Evolutionary conservation across 2,113 vertebrate species (phyloP).

Genomic region (Leptosomus discolor): DNA sequence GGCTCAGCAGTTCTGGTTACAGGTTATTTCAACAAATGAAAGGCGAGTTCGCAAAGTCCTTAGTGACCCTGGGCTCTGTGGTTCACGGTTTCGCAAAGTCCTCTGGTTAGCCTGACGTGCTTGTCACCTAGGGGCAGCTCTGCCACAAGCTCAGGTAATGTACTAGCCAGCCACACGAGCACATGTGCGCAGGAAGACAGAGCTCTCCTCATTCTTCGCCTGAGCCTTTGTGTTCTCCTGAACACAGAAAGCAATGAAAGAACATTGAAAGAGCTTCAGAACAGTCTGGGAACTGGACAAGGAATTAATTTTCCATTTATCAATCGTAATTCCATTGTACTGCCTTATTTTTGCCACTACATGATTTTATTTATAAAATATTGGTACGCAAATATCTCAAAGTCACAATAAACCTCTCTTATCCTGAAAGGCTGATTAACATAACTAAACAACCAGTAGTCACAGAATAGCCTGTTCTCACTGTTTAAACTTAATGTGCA

Average conservation of each 20-base stretch:
- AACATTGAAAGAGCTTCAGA: not conserved
- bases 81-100: not conserved
- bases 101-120: not conserved
- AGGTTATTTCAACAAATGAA: not conserved
- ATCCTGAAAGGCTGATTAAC: not conserved
- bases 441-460: not conserved
- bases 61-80: not conserved
- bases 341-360: not conserved
- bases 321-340: not conserved
- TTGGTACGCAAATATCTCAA: not conserved
- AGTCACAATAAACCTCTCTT: not conserved
- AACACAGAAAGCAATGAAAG: not conserved
- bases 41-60: not conserved
- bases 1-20: not conserved
- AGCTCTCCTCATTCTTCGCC: not conserved
- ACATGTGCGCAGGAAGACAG: not conserved
- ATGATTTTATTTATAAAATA: not conserved
- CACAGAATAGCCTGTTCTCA: not conserved
- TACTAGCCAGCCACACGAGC: rapidly evolving
- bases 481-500: not conserved
- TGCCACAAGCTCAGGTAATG: rapidly evolving
- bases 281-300: not conserved
- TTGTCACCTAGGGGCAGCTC: not conserved
- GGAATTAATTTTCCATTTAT: not conserved
- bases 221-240: not conserved